Evolutionary conservation across 1,140 invertebrate species (phyloP), one percentile per base, ranked within the genome.

Genomic region (Drosophila lacertosa): DNA sequence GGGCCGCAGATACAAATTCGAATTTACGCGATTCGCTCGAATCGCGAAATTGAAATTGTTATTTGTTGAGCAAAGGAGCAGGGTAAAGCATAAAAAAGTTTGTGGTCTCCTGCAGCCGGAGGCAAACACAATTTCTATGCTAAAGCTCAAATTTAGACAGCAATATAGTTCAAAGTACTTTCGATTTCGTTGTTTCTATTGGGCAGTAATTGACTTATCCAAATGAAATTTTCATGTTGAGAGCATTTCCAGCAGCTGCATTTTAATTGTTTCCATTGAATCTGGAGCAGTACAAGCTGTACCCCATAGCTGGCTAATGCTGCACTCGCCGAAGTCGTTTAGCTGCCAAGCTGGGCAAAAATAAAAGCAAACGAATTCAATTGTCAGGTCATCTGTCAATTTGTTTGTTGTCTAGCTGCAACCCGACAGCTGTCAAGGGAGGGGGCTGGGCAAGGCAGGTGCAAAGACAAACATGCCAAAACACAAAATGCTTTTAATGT

Each of bases 381-480:
- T 88, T 88, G 82, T 89, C 83, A 88, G 82, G 66, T 88, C 82
- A 88, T 88, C 82, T 88, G 82, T 88, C 82, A 88, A 88, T 83
- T 89, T 88, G 80, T 78, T 88, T 88, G 82, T 82, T 88, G 72
- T 81, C 76, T 77, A 54, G 69, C 70, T 80, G 74, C 82, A 68
- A 62, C 82, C 66, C 40, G 82, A 82, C 82, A 82, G 77, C 70
- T 78, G 82, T 86, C 82, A 55, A 55, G 65, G 66, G 50, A 64
- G 18, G 24, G 4, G 13, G 35, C 33, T 32, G 64, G 70, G n/a
- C 44, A 44, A 47, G 44, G 26, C 69, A 70, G 74, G 51, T 47
- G 53, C 70, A 67, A 69, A 48, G 62, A 48, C 58, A 59, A 83
- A 79, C 62, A 77, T 69, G 70, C 65, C 82, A 84, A 76, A 83